Base-by-base conservation (phyloP, 2,888 invertebrate genomes). In the Agriopis marginaria region DNA sequence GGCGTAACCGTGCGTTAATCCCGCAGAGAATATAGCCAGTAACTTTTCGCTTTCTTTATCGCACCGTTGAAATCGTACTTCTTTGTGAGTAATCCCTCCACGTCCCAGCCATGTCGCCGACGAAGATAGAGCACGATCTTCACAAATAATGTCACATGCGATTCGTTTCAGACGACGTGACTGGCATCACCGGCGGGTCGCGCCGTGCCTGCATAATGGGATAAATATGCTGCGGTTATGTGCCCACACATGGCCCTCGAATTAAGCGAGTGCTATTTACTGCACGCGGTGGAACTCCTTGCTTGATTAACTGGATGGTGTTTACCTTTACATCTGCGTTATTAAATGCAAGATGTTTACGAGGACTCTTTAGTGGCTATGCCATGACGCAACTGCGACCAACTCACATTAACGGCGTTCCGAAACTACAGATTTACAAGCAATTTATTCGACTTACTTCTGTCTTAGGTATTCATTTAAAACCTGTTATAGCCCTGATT, bases 131-230 rank as follows among this genome's bases (percentile, higher is more conserved):
- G 93, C 94, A 93, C 94, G 93, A 94, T 94, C 93, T 93, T 94
- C 93, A 93, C 93, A 94, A 94, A 94, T 94, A 94, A 94, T 94
- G 94, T 94, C 94, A 93, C 94, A 94, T 93, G 93, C 93, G 94
- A 94, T 94, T 94, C 93, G 93, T 94, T 94, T 93, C 93, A 86
- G 87, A 82, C 86, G 88, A 93, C 94, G 94, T 93, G 94, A 92
- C 94, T 92, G 91, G 93, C 93, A 93, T 94, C 90, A 82, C 87
- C 89, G 66, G 88, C 86, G 88, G 87, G 84, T 85, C 85, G 85
- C 86, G 85, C 83, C 88, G 88, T 86, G 91, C 92, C 92, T 91
- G 92, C 93, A 93, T 94, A 93, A 94, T 93, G 93, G 93, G 93
- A 91, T 93, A 93, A 93, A 93, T 93, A 92, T 93, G 92, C 91